phyloP scores from a whole-genome alignment of 2,888 invertebrate genomes.

The Opisthograptis luteolata region DNA sequence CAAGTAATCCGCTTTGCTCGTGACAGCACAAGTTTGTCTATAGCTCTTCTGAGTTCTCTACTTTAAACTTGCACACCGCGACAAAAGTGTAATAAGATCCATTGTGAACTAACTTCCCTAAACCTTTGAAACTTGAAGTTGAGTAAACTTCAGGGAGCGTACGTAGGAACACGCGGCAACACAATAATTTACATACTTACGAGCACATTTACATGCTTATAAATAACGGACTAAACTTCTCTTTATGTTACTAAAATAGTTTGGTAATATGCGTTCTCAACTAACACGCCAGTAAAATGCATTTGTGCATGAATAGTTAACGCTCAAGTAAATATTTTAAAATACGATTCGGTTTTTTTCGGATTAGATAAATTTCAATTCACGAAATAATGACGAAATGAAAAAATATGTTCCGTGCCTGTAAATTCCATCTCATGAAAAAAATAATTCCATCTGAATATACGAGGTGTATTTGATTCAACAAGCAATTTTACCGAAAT shows the following conservation, averaged over 20 bases:
- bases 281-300: no score
- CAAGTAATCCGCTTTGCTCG: constrained; percentile 66
- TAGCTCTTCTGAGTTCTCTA: constrained; percentile 62
- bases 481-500: constrained; percentile 29
- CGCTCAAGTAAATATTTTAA: no score
- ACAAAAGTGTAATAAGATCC: constrained; percentile 68
- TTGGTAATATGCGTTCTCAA: no score
- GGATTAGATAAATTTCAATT: no score
- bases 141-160: constrained; percentile 25
- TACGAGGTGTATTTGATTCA: constrained; percentile 22
- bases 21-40: constrained; percentile 65
- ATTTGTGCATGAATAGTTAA: no score
- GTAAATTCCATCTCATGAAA: constrained; percentile 16
- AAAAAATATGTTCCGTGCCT: constrained; percentile 9
- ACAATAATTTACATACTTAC: constrained; percentile 28
- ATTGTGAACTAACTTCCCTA: constrained; percentile 52
- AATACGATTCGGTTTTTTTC: no score
- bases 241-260: no score
- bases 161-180: constrained; percentile 22
- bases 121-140: constrained; percentile 49
- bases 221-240: constrained; percentile 6
- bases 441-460: constrained; percentile 23
- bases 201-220: constrained; percentile 14
- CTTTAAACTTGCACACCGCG: constrained; percentile 65
- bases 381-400: constrained; percentile 1